phyloP scores from a whole-genome alignment of 2,113 vertebrate species.

The Columba janthina region DNA sequence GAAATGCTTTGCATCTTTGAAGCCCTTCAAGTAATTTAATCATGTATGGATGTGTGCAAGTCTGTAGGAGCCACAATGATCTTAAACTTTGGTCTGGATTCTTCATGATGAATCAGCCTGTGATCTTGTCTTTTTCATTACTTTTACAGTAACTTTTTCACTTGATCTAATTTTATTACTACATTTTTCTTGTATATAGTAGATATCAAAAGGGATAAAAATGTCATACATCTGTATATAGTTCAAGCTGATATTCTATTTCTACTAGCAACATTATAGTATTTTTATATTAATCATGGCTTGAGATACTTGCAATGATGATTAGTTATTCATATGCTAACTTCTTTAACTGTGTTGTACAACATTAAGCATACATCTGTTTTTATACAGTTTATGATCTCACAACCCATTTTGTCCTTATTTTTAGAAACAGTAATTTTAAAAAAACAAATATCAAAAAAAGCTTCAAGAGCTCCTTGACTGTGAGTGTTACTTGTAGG shows the following conservation, averaged over 20 bases:
- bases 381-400: neutral
- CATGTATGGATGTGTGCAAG: neutral
- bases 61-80: neutral
- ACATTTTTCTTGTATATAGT: neutral
- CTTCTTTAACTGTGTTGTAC: slow-evolving; percentile 10
- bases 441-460: neutral
- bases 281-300: neutral
- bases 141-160: slow-evolving; percentile 1
- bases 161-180: neutral
- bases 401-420: neutral
- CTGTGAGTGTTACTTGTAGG: neutral
- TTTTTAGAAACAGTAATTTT: slow-evolving; percentile 19
- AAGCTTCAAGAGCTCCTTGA: neutral
- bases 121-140: neutral
- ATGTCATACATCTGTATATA: neutral
- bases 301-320: neutral
- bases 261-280: neutral
- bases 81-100: slow-evolving; percentile 32
- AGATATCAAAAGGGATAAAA: slow-evolving; percentile 38
- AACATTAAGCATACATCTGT: neutral
- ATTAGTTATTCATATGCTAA: slow-evolving; percentile 29
- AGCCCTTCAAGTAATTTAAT: slow-evolving; percentile 47
- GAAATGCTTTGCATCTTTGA: slow-evolving; percentile 40
- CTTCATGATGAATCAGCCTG: neutral
- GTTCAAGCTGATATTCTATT: neutral